Conservation (phyloP, 2,797 vertebrate species). For the Tauraco hartlaubi region DNA sequence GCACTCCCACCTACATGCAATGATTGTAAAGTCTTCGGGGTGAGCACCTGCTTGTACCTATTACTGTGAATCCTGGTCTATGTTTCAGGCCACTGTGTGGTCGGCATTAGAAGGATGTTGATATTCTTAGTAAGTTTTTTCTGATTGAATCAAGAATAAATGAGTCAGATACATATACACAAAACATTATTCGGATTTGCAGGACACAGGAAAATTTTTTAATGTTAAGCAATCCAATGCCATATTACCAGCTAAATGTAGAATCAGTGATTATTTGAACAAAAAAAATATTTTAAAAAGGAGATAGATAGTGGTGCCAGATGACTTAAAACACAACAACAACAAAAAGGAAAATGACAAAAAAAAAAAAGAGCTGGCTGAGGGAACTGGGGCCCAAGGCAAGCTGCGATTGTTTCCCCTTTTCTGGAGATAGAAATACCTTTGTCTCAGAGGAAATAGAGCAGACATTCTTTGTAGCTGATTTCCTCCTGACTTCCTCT, state of each 20-base stretch:
- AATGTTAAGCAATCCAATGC: neutral
- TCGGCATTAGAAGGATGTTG: neutral
- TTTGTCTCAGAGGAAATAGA: slow-evolving; percentile 57
- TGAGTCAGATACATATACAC: neutral
- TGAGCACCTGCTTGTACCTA: neutral
- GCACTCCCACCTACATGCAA: neutral
- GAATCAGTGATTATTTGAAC: neutral
- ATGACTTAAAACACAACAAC: neutral
- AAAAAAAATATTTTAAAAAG: neutral
- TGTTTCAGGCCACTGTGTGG: neutral
- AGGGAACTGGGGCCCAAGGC: neutral
- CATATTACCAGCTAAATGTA: neutral
- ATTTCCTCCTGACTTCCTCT: slow-evolving; percentile 65
- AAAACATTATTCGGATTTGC: neutral
- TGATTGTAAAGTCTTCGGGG: neutral
- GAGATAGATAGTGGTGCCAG: neutral
- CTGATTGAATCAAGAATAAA: neutral
- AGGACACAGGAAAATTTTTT: neutral
- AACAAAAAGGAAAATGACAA: neutral
- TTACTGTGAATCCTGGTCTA: neutral
- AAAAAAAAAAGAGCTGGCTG: neutral
- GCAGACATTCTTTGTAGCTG: slow-evolving; percentile 62
- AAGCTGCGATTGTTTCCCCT: neutral
- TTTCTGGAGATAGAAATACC: slow-evolving; percentile 56
- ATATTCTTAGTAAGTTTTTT: neutral